phyloP scores from a whole-genome alignment of 1,140 invertebrate species.

The Pararge aegeria region DNA sequence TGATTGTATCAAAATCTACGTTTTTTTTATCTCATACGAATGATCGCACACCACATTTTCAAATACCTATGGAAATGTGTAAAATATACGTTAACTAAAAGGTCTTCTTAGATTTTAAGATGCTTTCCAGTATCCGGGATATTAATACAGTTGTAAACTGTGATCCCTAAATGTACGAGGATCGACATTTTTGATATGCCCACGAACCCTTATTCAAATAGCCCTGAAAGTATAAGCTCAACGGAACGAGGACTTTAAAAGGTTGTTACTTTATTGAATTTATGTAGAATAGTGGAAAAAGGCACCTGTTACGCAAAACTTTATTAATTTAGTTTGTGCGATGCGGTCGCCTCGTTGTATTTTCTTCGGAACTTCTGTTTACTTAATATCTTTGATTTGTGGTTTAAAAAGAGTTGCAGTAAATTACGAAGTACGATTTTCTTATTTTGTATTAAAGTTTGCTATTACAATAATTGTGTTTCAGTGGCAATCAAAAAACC shows the following conservation, averaged over 20 bases:
- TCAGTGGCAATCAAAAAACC: too few relatives aligned
- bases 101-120: too few relatives aligned
- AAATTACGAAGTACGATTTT: not conserved
- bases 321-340: conserved; percentile 13
- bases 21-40: too few relatives aligned
- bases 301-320: conserved; percentile 13
- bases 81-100: too few relatives aligned
- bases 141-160: not conserved
- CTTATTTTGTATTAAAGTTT: too few relatives aligned
- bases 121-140: too few relatives aligned
- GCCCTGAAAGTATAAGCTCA: not conserved
- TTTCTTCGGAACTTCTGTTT: conserved; percentile 3
- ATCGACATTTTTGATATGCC: not conserved
- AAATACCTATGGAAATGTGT: too few relatives aligned
- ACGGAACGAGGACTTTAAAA: conserved; percentile 4
- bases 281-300: conserved; percentile 13
- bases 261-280: conserved; percentile 15
- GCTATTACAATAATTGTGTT: too few relatives aligned
- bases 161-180: not conserved
- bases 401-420: not conserved
- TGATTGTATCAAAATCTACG: too few relatives aligned
- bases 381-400: conserved; percentile 14
- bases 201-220: not conserved
- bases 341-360: conserved; percentile 9
- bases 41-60: too few relatives aligned